A percentile compares a stretch with the other conserved stretches of the same genome.
phyloP scores from a whole-genome alignment of 2,888 invertebrate genomes.

The Hetaerina titia region DNA sequence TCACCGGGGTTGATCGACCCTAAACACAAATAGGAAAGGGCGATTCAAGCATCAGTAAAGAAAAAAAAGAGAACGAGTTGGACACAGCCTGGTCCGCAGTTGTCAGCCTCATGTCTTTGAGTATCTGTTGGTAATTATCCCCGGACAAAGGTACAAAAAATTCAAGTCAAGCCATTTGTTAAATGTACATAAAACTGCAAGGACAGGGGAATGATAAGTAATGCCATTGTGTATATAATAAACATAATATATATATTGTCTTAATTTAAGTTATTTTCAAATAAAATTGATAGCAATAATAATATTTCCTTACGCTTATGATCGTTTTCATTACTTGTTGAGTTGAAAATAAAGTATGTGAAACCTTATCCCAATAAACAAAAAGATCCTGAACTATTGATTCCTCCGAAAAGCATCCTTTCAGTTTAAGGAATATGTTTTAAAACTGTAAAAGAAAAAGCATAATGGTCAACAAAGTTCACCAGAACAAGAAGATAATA shows the following conservation, averaged over 20 bases:
- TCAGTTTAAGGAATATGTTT: no score
- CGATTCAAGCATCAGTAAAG: neutral
- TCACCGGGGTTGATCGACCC: neutral
- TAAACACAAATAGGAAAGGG: neutral
- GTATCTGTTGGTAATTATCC: neutral
- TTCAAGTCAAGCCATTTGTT: slow-evolving; percentile 45
- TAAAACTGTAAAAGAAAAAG: no score
- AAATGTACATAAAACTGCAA: slow-evolving; percentile 48
- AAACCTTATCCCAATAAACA: no score
- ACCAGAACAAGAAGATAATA: no score
- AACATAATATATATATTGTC: slow-evolving; percentile 1
- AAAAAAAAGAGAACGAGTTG: neutral
- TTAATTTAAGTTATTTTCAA: slow-evolving; percentile 51
- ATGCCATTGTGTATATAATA: slow-evolving; percentile 51
- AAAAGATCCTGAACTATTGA: no score
- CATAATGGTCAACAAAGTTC: no score
- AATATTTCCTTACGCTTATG: neutral
- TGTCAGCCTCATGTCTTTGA: neutral
- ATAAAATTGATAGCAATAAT: slow-evolving; percentile 46
- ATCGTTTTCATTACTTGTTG: neutral
- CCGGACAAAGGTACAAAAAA: slow-evolving; percentile 36
- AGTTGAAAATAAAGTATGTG: no score
- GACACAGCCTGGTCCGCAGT: neutral
- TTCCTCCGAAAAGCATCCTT: no score
- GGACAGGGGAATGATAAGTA: slow-evolving; percentile 40